phyloP scores from a whole-genome alignment of 2,113 vertebrate species.

The Orthochromis indermauri region DNA sequence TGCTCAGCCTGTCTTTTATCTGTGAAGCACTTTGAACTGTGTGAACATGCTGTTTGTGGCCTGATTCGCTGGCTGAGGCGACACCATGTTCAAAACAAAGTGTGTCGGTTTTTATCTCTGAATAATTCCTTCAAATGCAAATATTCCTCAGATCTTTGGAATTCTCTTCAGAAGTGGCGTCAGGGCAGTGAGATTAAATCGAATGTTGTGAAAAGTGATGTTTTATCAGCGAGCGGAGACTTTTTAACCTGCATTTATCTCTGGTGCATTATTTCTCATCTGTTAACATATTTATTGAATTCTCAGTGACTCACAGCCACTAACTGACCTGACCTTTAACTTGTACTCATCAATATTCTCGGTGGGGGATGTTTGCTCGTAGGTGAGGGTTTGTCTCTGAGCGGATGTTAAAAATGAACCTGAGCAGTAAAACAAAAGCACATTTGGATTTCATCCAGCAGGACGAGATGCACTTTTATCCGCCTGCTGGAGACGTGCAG shows the following conservation, averaged over 20 bases:
- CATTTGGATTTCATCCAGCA: background rate
- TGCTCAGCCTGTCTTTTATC: background rate
- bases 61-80: background rate
- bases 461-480: background rate
- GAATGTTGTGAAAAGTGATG: background rate
- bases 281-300: background rate
- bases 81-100: rapidly evolving
- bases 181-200: background rate
- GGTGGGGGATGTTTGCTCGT: background rate
- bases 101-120: background rate
- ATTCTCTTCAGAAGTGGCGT: background rate
- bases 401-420: background rate
- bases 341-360: background rate
- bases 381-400: background rate
- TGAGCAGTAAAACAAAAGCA: background rate
- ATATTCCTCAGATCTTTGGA: background rate
- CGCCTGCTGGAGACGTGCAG: background rate
- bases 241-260: background rate
- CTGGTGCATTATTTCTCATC: background rate
- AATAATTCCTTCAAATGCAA: background rate
- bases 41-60: background rate
- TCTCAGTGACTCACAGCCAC: background rate
- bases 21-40: background rate
- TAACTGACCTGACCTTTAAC: background rate
- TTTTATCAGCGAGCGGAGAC: rapidly evolving